Evolutionary conservation across 2,113 vertebrate genomes (phyloP).

Genomic region (Rhynchomys soricoides): DNA sequence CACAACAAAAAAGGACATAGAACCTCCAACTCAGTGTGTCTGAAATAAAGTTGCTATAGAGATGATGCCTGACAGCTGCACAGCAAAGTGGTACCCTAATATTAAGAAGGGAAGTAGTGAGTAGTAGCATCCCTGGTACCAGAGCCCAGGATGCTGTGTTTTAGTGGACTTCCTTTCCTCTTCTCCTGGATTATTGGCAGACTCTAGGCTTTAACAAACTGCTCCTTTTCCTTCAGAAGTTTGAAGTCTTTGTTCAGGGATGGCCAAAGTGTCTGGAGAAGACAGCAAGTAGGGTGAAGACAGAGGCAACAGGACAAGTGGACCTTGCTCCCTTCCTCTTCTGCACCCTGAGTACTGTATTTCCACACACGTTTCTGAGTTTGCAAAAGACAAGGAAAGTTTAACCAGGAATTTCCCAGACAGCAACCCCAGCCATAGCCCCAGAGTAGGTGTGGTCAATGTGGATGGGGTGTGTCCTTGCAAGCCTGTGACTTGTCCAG

Average conservation of each 20-base stretch:
- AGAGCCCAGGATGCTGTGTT: background rate
- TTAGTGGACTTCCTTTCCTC: accelerated
- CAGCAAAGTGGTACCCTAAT: background rate
- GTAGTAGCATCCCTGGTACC: too few species aligned
- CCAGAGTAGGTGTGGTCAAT: background rate
- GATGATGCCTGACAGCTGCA: too few species aligned
- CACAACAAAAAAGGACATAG: background rate
- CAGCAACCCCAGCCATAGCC: background rate
- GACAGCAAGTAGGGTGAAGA: background rate
- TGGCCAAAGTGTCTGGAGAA: background rate
- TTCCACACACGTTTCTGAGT: background rate
- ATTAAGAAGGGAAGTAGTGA: too few species aligned
- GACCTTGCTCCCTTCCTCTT: background rate
- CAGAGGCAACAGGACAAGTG: accelerated
- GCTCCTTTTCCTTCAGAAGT: background rate
- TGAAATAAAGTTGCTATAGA: background rate
- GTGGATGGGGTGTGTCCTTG: background rate
- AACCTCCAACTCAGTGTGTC: background rate
- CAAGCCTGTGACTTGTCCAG: accelerated
- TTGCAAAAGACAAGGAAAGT: conserved; percentile 6
- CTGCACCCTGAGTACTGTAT: background rate
- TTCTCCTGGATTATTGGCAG: background rate
- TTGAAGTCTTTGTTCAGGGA: background rate
- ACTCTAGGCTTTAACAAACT: background rate
- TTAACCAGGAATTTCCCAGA: background rate